A percentile compares a stretch with the other conserved stretches of the same genome.
phyloP scores from a whole-genome alignment of 2,113 vertebrate species.

The Silurus glanis region DNA sequence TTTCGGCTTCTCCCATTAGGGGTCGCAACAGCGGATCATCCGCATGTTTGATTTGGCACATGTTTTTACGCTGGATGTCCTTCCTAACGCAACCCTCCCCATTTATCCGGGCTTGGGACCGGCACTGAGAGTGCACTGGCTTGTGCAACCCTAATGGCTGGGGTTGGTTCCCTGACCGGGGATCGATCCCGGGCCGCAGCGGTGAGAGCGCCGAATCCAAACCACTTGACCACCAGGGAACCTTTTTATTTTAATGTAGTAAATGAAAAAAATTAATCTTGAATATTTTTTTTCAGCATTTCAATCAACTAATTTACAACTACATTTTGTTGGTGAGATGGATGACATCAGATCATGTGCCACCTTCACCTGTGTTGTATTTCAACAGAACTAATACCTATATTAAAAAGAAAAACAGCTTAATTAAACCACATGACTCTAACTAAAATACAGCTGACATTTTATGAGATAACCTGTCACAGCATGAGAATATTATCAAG shows the following conservation, averaged over 20 bases:
- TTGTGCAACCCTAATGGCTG: too few relatives aligned
- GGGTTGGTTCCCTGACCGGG: slow-evolving; percentile 57
- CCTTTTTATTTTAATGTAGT: background rate
- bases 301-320: background rate
- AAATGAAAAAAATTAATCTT: background rate
- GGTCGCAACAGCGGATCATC: too few relatives aligned
- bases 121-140: too few relatives aligned
- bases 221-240: slow-evolving; percentile 60
- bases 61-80: too few relatives aligned
- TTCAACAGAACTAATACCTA: background rate
- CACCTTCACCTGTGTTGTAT: background rate
- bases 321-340: background rate
- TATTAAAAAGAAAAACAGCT: background rate
- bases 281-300: background rate
- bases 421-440: background rate
- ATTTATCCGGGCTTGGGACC: too few relatives aligned
- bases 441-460: background rate
- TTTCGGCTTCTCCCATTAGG: too few relatives aligned
- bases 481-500: background rate
- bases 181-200: slow-evolving; percentile 64
- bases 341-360: background rate
- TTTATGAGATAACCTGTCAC: background rate
- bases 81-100: too few relatives aligned
- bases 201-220: slow-evolving; percentile 64
- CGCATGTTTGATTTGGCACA: too few relatives aligned